Conservation (phyloP, 2,113 vertebrate species). For the Eptesicus fuscus region DNA sequence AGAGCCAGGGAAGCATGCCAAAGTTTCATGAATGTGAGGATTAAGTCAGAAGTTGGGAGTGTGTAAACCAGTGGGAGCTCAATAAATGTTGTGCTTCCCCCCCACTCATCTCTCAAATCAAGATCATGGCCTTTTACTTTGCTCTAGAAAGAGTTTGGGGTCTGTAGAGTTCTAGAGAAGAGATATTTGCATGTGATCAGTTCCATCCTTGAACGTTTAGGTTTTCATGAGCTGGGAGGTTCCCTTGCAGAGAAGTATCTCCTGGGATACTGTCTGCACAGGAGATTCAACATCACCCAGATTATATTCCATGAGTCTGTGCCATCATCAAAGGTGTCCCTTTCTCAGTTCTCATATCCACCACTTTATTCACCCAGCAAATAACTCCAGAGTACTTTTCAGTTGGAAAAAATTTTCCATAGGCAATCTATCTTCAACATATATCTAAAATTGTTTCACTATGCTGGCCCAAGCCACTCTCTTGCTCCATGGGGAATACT, state of each 20-base stretch:
- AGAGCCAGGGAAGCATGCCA: background rate
- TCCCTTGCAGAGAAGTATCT: background rate
- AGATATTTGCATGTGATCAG: background rate
- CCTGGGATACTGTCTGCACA: background rate
- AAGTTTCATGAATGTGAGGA: background rate
- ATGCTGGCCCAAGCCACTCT: background rate
- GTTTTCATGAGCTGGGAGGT: background rate
- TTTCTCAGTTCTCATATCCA: background rate
- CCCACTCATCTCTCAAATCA: background rate
- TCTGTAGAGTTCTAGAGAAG: background rate
- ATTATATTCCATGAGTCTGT: too few relatives aligned
- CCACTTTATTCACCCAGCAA: background rate
- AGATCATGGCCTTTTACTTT: background rate
- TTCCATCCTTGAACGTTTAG: too few relatives aligned
- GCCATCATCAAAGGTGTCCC: too few relatives aligned
- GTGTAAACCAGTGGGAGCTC: background rate
- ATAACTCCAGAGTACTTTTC: background rate
- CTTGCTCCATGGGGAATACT: background rate
- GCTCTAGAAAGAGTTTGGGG: background rate
- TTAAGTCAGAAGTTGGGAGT: background rate
- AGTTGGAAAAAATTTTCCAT: accelerated
- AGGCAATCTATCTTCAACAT: background rate
- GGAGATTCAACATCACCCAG: background rate
- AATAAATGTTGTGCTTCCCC: accelerated
- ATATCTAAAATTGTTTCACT: background rate